These are phyloP conservation scores for Tenebrio molitor DNA, from an alignment of 1,140 invertebrate species.

Conservation along the genomic window DNA sequence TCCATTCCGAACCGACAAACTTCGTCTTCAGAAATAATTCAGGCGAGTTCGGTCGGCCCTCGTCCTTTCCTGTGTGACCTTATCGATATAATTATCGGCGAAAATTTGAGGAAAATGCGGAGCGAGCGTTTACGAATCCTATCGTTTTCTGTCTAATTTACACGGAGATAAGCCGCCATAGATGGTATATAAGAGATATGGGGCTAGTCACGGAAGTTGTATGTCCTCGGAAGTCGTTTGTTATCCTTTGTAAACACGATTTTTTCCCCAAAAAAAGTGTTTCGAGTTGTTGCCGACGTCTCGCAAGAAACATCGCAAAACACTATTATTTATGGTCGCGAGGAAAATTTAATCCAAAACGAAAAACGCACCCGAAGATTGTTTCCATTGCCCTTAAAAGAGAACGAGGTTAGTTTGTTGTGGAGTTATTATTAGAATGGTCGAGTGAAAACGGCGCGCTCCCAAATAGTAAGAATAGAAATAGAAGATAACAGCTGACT, in stretches of 20 bases:
- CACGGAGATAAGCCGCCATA: conserved; percentile 19
- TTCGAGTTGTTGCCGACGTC: conserved; percentile 14
- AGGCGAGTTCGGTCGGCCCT: conserved; percentile 9
- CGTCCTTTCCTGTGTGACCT: conserved; percentile 8
- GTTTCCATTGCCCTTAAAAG: conserved; percentile 20
- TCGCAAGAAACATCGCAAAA: conserved; percentile 25
- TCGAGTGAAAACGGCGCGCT: conserved; percentile 32
- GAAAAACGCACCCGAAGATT: conserved; percentile 8
- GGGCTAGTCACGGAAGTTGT: conserved; percentile 39
- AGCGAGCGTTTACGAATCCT: conserved; percentile 19
- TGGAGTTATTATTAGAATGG: conserved; percentile 10
- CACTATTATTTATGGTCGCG: conserved; percentile 18
- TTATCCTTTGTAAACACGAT: conserved; percentile 45
- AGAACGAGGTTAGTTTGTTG: conserved; percentile 46
- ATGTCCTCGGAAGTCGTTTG: conserved; percentile 43
- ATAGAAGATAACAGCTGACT: conserved; percentile 46
- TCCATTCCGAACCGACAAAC: conserved; percentile 57
- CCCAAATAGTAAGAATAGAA: conserved; percentile 39
- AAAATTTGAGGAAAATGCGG: conserved; percentile 13
- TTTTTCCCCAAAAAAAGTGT: conserved; percentile 19
- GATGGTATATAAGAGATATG: conserved; percentile 25
- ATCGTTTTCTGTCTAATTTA: conserved; percentile 43
- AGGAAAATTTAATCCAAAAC: conserved; percentile 13
- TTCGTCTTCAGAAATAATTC: conserved; percentile 57
- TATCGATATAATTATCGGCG: conserved; percentile 27